Base-by-base conservation (phyloP, 2,797 vertebrate species). In the Dallia pectoralis region DNA sequence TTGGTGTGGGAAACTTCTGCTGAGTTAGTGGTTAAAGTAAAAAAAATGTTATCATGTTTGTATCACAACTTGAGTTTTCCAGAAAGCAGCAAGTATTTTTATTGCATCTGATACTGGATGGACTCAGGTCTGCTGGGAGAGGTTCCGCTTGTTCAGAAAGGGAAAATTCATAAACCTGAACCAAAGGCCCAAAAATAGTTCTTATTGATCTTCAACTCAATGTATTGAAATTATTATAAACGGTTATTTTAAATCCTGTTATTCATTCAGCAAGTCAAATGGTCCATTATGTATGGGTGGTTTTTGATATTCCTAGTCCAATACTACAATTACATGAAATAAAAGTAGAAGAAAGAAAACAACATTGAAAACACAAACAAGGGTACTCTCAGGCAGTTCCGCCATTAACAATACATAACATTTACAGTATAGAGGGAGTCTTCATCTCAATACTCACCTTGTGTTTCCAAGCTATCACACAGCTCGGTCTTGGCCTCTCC, bases 401-500 rank as follows among this genome's bases (percentile, higher is more conserved):
- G n/a, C 19, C n/a, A 53, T 53, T 16, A 18, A n/a, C 48, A 51
- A 1, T 25, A 25, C 25, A 25, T 11, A 59, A 22, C 11, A 59
- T 59, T 25, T 25, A 59, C 25, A 59, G 22, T 25, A 27, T 59
- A 59, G 9, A 59, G 40, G 25, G 3, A 22, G n/a, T 19, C 53
- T 22, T 76, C 64, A n/a, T 47, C 2, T 0, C 69, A 62, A 4
- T 56, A 87, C 92, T 94, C 90, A 99, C 98, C 93, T 87, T 98
- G 97, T 48, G 96, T 94, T 86, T 99, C 97, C n/a, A 98, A 94
- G 89, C 95, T 98, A 82, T 99, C 97, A 0, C 97, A 99, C 85
- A 99, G 94, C 91, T 99, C 98, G 0, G 97, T 97, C 91, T 97
- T 98, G 88, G 98, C 98, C 81, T 99, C 97, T 47, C 98, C 98